phyloP scores from a whole-genome alignment of 2,888 invertebrate species.

The Clistopyga incitator region DNA sequence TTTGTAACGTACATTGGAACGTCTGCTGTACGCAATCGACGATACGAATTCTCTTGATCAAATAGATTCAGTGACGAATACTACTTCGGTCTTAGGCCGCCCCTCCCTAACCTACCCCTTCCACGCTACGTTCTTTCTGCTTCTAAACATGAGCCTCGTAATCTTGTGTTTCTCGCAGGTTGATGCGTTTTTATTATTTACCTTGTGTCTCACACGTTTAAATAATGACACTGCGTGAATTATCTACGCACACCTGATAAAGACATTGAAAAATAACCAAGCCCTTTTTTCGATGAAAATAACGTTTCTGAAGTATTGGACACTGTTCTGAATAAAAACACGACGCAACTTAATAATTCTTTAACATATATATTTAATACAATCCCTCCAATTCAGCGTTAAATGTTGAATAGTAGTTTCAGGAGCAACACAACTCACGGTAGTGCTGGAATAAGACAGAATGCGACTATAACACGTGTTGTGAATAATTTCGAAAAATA shows the following conservation, averaged over 20 bases:
- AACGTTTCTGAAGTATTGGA: too few relatives aligned
- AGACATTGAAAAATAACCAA: background rate
- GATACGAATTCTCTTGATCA: conserved; percentile 54
- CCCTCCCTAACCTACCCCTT: conserved; percentile 5
- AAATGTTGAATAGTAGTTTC: too few relatives aligned
- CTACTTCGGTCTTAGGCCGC: background rate
- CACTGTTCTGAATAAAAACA: too few relatives aligned
- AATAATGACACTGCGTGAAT: conserved; percentile 8
- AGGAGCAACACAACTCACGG: background rate
- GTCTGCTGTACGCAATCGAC: conserved; percentile 31
- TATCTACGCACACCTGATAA: conserved; percentile 7
- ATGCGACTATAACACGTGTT: too few relatives aligned
- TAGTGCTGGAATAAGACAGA: too few relatives aligned
- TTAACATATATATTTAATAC: too few relatives aligned
- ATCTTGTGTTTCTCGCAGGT: conserved; percentile 21
- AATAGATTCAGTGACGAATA: conserved; percentile 56
- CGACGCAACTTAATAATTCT: too few relatives aligned
- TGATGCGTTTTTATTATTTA: conserved; percentile 16
- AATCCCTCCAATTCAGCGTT: too few relatives aligned
- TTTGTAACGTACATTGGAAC: background rate
- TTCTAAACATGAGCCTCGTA: conserved; percentile 22
- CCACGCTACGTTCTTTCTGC: conserved; percentile 2
- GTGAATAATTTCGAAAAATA: background rate
- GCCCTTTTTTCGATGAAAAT: too few relatives aligned
- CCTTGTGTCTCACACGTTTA: background rate